Evolutionary conservation across 2,797 vertebrate genomes (phyloP).

Genomic region (Delichon dasypus): DNA sequence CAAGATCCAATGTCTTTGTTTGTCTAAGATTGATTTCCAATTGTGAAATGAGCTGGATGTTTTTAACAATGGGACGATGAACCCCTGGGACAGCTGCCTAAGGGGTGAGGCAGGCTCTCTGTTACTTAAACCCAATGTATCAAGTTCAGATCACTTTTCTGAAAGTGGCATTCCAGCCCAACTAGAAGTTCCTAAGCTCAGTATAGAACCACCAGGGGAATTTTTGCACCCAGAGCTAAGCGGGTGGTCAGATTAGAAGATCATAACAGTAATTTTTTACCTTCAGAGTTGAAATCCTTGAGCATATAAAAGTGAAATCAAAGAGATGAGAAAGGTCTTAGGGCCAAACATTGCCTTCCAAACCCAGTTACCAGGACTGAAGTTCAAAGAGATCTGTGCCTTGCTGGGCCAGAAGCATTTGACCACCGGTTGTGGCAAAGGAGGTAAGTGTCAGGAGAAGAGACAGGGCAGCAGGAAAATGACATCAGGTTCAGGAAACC

Average conservation of each 20-base stretch:
- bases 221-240: background rate
- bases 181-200: background rate
- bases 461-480: background rate
- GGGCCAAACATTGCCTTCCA: constrained; percentile 15
- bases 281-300: background rate
- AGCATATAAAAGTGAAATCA: background rate
- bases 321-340: background rate
- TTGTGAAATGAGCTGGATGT: constrained; percentile 10
- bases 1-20: constrained; percentile 1
- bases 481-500: background rate
- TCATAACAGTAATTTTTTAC: background rate
- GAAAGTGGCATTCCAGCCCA: background rate
- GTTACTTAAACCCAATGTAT: constrained; percentile 11
- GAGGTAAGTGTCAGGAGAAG: background rate
- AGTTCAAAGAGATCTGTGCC: background rate
- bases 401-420: background rate
- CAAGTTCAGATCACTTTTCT: background rate
- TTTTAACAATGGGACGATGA: constrained; percentile 25
- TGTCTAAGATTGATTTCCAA: constrained; percentile 42
- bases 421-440: background rate
- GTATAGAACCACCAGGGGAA: background rate
- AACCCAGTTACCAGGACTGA: background rate
- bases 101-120: background rate
- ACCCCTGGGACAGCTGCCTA: background rate
- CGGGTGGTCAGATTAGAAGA: background rate